A percentile compares a stretch with the other conserved stretches of the same genome.
Evolutionary conservation across 2,113 vertebrate genomes (phyloP).

Genomic region (Tupaia tana): DNA sequence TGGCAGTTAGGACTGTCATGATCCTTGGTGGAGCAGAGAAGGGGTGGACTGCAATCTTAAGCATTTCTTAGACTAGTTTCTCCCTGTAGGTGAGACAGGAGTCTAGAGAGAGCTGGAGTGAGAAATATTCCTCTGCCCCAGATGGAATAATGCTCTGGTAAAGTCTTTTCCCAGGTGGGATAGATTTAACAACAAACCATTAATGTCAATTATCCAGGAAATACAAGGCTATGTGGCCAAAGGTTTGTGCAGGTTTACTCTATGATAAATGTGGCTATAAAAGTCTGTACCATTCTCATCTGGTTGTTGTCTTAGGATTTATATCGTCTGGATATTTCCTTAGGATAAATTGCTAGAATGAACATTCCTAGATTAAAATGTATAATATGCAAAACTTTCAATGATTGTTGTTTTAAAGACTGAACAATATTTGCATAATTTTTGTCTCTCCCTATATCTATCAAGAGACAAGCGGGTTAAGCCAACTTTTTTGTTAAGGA

Average conservation of each 20-base stretch:
- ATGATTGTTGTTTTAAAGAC: neutral
- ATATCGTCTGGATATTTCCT: neutral
- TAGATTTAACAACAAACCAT: neutral
- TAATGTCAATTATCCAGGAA: neutral
- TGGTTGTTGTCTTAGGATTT: neutral
- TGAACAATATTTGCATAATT: neutral
- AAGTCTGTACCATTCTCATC: neutral
- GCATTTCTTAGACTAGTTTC: neutral
- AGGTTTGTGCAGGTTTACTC: neutral
- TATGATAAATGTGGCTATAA: neutral
- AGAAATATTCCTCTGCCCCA: neutral
- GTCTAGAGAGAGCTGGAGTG: neutral
- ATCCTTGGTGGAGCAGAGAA: neutral
- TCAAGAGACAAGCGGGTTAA: neutral
- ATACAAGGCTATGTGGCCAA: neutral
- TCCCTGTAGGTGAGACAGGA: neutral
- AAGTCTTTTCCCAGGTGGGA: neutral
- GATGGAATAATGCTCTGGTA: neutral
- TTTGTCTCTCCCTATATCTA: neutral
- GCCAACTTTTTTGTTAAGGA: neutral
- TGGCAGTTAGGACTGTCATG: neutral
- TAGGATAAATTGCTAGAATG: neutral
- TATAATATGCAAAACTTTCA: neutral
- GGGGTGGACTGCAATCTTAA: neutral
- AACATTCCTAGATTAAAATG: neutral